Conservation (phyloP, 2,888 invertebrate genomes). For the Protonemura montana region DNA sequence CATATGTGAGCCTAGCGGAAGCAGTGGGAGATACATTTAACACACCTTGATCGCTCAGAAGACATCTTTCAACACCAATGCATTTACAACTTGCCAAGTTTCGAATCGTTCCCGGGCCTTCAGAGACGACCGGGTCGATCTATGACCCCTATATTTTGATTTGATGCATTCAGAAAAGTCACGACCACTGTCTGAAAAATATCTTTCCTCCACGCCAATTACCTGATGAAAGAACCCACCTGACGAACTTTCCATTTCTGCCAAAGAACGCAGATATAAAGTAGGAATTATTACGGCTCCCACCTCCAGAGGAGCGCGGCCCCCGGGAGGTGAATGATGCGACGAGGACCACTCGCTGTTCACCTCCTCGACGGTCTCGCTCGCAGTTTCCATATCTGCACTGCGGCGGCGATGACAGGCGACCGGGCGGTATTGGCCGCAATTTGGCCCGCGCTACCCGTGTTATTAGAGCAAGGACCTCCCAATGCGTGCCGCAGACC, state of each 20-base stretch:
- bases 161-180: slow-evolving; percentile 14
- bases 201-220: slow-evolving; percentile 26
- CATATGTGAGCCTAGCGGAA: neutral
- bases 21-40: too few species aligned
- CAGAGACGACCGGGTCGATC: neutral
- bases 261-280: slow-evolving; percentile 18
- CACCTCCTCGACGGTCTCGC: neutral
- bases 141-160: neutral
- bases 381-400: neutral
- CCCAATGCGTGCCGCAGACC: slow-evolving; percentile 37
- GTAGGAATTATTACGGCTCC: slow-evolving; percentile 18
- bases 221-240: slow-evolving; percentile 35
- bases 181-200: neutral
- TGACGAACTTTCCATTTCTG: slow-evolving; percentile 39
- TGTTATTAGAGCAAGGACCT: slow-evolving; percentile 33
- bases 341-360: slow-evolving; percentile 37
- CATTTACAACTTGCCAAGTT: neutral
- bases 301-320: neutral
- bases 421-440: slow-evolving; percentile 17
- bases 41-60: neutral
- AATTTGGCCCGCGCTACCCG: slow-evolving; percentile 34
- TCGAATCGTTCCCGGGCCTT: neutral
- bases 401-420: slow-evolving; percentile 26
- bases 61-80: neutral
- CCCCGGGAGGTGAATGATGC: slow-evolving; percentile 36